Conservation (phyloP, 2,888 invertebrate genomes). For the Andrena hattorfiana region DNA sequence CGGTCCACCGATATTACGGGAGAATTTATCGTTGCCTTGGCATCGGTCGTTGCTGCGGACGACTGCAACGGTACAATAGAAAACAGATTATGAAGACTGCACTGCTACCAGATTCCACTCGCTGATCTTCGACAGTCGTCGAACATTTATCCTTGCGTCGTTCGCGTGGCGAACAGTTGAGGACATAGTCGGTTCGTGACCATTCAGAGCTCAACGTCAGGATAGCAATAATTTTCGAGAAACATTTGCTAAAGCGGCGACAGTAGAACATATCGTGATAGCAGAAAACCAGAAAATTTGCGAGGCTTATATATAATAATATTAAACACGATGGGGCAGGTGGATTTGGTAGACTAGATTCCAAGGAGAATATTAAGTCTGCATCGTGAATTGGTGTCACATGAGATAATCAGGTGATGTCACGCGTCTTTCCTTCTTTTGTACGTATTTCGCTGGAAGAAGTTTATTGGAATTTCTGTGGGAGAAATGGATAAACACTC, state of each 20-base stretch:
- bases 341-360: neutral
- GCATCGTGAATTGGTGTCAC: neutral
- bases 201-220: neutral
- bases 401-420: too few relatives aligned
- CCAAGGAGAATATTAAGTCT: neutral
- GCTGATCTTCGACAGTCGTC: neutral
- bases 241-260: constrained; percentile 1
- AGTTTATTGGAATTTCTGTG: neutral
- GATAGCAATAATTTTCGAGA: constrained; percentile 16
- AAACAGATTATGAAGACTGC: constrained; percentile 24
- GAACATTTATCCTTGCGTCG: neutral
- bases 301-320: neutral
- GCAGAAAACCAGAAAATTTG: constrained; percentile 9
- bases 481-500: too few relatives aligned
- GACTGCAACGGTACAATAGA: constrained; percentile 40
- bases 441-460: too few relatives aligned
- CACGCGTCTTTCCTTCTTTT: too few relatives aligned
- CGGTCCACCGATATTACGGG: constrained; percentile 58
- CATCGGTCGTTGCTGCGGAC: constrained; percentile 35
- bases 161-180: neutral
- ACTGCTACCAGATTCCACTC: constrained; percentile 29
- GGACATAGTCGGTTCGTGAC: too few relatives aligned
- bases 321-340: neutral
- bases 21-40: constrained; percentile 56
- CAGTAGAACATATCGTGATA: neutral